Evolutionary conservation across 2,888 invertebrate species (phyloP), one percentile per base, ranked within the genome.

Genomic region (Steinernema hermaphroditum): DNA sequence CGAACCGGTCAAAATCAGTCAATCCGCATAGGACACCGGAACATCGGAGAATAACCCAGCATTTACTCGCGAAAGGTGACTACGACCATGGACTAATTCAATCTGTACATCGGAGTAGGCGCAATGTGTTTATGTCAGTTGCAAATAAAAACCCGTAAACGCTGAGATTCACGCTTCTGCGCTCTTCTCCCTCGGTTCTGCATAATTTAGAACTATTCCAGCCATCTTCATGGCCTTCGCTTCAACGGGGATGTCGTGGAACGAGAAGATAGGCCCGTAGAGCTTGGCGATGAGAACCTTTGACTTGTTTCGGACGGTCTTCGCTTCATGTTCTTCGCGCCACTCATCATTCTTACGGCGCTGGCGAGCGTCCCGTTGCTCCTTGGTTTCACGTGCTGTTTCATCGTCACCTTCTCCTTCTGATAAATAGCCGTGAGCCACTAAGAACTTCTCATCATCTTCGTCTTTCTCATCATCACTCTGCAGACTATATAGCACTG

Each of bases 341-440:
- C 62, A 62, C 27, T 62, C 62, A 16, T 62, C 62, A 32, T 62
- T 62, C n/a, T 62, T 62, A 19, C 62, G 62, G 16, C 62, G 62
- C 32, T 62, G 62, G 16, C 62, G 62, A 19, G 62, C 62, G 27
- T 62, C 34, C 6, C 62, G 62, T 16, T 62, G 62, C n/a, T 62
- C 62, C 62, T 62, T 62, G 6, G 32, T 62, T 32, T 62, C 62
- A 14, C 62, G 32, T 14, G 16, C 16, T 16, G 62, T 75, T 12
- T 73, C 74, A 16, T 74, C 75, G 19, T 75, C 77, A 29, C 85
- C 86, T 76, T 86, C 86, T 41, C 82, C 83, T 14, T 82, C 80
- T 14, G 85, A 85, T 41, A 86, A 77, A 71, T 86, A 86, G 57
- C 84, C 83, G 69, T 83, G 86, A 22, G 77, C 83, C 1, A 86